Evolutionary conservation across 2,113 vertebrate species (phyloP), one percentile per base, ranked within the genome.

Genomic region (Ammospiza nelsoni): DNA sequence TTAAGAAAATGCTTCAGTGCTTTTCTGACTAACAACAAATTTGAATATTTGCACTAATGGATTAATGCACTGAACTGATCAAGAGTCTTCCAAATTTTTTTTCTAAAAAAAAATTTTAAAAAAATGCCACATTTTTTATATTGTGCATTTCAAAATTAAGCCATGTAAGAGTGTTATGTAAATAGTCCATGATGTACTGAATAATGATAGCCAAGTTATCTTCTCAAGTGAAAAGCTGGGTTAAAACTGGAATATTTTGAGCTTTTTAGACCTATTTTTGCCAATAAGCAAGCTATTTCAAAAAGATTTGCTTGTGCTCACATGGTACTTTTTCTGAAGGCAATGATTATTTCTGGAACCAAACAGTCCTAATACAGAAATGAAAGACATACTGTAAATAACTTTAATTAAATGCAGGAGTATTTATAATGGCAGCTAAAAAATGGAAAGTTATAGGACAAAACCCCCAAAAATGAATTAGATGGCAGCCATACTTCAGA

Each of bases 1-100:
- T 94, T 95, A 93, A 81, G 66, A 87, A 95, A 85, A 94, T 68
- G 90, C 79, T 92, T 57, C 93, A 90, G 52, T 92, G 92, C 51
- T 75, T 91, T 91, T 93, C 76, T 95, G 79, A 80, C 39, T 86
- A 96, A 80, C 46, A 73, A 74, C 37, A 67, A 48, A 68, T 89
- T 68, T 87, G 90, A 95, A 90, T 73, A 68, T 78, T 67, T 65
- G 65, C 57, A 68, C 39, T 91, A 84, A 77, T 72, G 15, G 57
- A 39, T 84, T 94, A 7, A 81, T 37, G 73, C 44, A 61, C 27
- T 88, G 37, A 92, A 74, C 18, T 68, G 17, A 80, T 78, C 43
- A 81, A 82, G 11, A 52, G 12, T 29, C 18, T 81, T 84, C 16
- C 22, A n/a, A 9, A 1, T 35, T 51, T 58, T 84, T 84, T 85